Base-by-base conservation (phyloP, 2,797 vertebrate species). In the Melanotaenia parkinsoni region DNA sequence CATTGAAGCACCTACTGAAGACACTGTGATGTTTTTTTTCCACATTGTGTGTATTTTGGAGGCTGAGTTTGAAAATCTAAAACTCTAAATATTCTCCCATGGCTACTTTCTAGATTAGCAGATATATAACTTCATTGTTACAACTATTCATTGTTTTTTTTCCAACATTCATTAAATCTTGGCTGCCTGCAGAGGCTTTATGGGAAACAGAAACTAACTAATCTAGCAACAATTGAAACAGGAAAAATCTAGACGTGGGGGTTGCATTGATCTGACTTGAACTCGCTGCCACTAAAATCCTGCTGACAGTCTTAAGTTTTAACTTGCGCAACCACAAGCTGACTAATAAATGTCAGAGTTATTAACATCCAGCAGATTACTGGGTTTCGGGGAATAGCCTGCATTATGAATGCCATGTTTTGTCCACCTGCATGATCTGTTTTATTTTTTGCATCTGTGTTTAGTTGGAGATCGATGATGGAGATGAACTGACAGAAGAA, bases 381-480 rank as follows among this genome's bases (percentile, higher is more conserved):
- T 67, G 7, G 47, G 40, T 53, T 53, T 72, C 10, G 18, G 33
- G 32, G 33, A 8, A 50, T 32, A 58, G 13, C 1, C 22, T 47
- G 0, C 6, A 28, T 35, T 70, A 35, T 56, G 64, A 45, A 6
- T 43, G 2, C 1, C 50, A 11, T 8, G 33, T 57, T 38, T 58
- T 58, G 24, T 60, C 20, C 7, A 54, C 40, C 14, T 53, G 4
- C 12, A 18, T 40, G 12, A n/a, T 45, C 35, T 20, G 24, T 16
- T 70, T 33, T 32, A 4, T 50, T 13, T 43, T 72, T 16, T 45
- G n/a, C 33, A 22, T 72, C 40, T 51, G 1, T 68, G 12, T 63
- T 14, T 91, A 99, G 98, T 88, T 99, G 5, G 98, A 99, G 93
- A 98, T 99, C 1, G 98, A 96, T 0, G 93, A 96, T 0, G 98